Base-by-base conservation (phyloP, 1,140 invertebrate genomes). In the Papilio helenus region DNA sequence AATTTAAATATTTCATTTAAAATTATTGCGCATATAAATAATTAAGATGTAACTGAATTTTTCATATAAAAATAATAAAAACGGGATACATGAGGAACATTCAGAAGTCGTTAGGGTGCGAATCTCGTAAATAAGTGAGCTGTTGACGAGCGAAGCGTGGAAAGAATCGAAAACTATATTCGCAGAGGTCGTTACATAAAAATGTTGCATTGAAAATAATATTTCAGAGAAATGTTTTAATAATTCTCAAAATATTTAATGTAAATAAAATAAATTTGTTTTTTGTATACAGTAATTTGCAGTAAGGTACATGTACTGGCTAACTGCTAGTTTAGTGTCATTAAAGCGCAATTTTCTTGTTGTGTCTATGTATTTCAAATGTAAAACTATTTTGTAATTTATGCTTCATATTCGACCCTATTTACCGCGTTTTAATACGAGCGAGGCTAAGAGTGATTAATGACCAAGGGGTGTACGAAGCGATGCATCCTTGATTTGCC, bases 91-190 rank as follows among this genome's bases (percentile, higher is more conserved):
- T 72, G 46, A 46, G 44, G 71, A 82, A 82, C 81, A 85, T 86
- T 86, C 84, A 86, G 85, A 82, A 83, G 81, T 87, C 88, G 86
- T 91, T 90, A 89, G 84, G 86, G 87, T 73, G 83, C 79, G 80
- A 82, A 86, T 86, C 87, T 90, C 92, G 88, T 93, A 93, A 92
- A 93, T 92, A 93, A 92, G 87, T 92, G 87, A 90, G 87, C 87
- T 91, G 89, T 91, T 88, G 89, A 91, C 86, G 92, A 90, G 87
- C 85, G 76, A 42, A 14, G 74, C 87, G 90, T 86, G 85, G 55
- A 61, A 79, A 76, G 92, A 93, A 93, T 93, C 84, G 86, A 88
- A 90, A 93, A 80, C 79, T 85, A 83, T 80, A 74, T 49, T 73
- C 20, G 74, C n/a, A 9, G 72, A 5, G 55, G 26, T 51, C 16